Base-by-base conservation (phyloP, 2,888 invertebrate genomes). In the Cetonia aurata region DNA sequence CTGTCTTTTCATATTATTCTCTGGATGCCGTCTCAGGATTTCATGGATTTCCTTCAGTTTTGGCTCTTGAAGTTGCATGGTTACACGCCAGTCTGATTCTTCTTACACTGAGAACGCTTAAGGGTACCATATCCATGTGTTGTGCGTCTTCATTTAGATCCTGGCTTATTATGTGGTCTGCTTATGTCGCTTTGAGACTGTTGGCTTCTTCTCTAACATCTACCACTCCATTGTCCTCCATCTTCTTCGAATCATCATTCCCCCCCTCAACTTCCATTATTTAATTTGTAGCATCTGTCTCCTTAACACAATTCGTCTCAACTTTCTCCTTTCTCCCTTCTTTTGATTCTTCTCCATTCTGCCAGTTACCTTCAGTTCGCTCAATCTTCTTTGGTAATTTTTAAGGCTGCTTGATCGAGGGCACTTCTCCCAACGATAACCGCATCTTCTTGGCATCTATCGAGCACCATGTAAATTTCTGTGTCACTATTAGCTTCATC, bases 311-410 rank as follows among this genome's bases (percentile, higher is more conserved):
- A 3, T 33, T 6, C 4, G 33, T 6, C 52, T 69, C 57, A 57
- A 78, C 73, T 37, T 73, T 68, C 6, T 80, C 75, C 46, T 75
- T 74, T 53, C 73, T 13, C 10, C 52, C 50, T 75, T 33, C 79
- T 50, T 80, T 52, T 6, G 33, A 3, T 33, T 33, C 33, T 6
- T 33, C 33, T 33, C 33, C 6, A 33, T 33, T 33, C 33, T 33
- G 4, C 3, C 33, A 33, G 6, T 33, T 33, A 33, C 6, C 33
- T 33, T 46, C 6, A 46, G 8, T 37, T 15, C 42, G n/a, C 12
- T 70, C 52, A 12, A 72, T 70, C 9, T 59, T 67, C 67, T 19
- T 65, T 67, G 1, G 66, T 52, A 3, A 72, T 44, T 52, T 55
- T 33, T 12, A 70, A 17, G 3, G 33, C 67, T 10, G 67, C n/a